phyloP scores from a whole-genome alignment of 2,888 invertebrate species.

The Nemotelus nigrinus region DNA sequence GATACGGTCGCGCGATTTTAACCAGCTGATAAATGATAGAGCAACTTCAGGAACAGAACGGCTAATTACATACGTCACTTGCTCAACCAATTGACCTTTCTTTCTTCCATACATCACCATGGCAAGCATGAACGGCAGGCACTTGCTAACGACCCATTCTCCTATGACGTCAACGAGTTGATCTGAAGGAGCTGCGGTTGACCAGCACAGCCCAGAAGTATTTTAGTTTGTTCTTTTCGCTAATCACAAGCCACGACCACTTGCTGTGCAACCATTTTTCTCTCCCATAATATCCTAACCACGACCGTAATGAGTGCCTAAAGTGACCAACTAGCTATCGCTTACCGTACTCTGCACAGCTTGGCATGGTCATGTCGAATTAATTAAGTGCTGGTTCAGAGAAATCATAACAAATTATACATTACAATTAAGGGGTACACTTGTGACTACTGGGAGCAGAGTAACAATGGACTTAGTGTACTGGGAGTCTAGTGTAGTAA shows the following conservation, averaged over 20 bases:
- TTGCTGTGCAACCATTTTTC: constrained; percentile 24
- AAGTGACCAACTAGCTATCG: background rate
- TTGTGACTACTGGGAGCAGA: too few species aligned
- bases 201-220: background rate
- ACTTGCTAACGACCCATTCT: constrained; percentile 8
- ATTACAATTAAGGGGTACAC: background rate
- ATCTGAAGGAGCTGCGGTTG: background rate
- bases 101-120: too few species aligned
- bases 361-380: constrained; percentile 19
- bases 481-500: too few species aligned
- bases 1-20: too few species aligned
- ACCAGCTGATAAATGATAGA: too few species aligned
- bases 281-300: constrained; percentile 30
- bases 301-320: constrained; percentile 6
- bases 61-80: background rate
- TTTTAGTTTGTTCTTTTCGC: background rate
- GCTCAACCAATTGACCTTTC: background rate
- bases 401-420: constrained; percentile 32
- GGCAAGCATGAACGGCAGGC: background rate
- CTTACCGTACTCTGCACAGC: background rate
- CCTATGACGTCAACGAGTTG: background rate
- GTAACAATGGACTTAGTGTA: too few species aligned
- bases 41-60: background rate
- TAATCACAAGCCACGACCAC: constrained; percentile 2
- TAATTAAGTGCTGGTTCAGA: constrained; percentile 15